Conservation (phyloP, 2,113 vertebrate species). For the Campylomormyrus tamandua region DNA sequence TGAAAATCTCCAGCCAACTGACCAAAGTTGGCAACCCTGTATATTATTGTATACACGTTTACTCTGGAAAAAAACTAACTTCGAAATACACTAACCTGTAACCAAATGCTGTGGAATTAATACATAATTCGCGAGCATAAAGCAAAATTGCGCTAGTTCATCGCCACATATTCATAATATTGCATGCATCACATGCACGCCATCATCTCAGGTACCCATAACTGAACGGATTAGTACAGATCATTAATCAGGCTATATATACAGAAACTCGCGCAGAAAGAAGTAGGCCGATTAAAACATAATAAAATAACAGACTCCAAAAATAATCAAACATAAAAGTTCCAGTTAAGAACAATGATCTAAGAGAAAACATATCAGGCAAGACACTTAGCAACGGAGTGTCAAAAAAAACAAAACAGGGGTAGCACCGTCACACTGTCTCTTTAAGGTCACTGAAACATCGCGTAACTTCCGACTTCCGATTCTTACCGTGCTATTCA, state of each 20-base stretch:
- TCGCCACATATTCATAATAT: too few relatives aligned
- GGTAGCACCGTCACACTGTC: not conserved
- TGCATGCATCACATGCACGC: too few relatives aligned
- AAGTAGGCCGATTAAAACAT: not conserved
- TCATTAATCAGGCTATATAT: not conserved
- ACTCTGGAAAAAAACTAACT: too few relatives aligned
- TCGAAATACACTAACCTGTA: too few relatives aligned
- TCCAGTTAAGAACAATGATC: not conserved
- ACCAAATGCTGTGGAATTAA: too few relatives aligned
- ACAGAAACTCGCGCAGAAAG: not conserved
- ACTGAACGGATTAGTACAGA: not conserved
- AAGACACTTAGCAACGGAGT: not conserved
- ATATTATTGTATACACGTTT: too few relatives aligned
- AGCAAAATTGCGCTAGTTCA: too few relatives aligned
- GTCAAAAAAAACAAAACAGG: not conserved
- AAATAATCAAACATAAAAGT: not conserved
- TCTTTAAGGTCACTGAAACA: not conserved
- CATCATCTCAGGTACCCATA: too few relatives aligned
- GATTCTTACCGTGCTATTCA: not conserved
- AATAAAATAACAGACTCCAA: too few relatives aligned
- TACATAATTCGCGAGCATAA: too few relatives aligned
- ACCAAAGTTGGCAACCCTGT: too few relatives aligned
- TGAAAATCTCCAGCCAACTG: too few relatives aligned
- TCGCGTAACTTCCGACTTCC: not conserved
- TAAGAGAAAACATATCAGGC: not conserved